Percentiles rank a stretch among this genome's conserved stretches.
Evolutionary conservation across 2,888 invertebrate species (phyloP).

Genomic region (Notodonta ziczac): DNA sequence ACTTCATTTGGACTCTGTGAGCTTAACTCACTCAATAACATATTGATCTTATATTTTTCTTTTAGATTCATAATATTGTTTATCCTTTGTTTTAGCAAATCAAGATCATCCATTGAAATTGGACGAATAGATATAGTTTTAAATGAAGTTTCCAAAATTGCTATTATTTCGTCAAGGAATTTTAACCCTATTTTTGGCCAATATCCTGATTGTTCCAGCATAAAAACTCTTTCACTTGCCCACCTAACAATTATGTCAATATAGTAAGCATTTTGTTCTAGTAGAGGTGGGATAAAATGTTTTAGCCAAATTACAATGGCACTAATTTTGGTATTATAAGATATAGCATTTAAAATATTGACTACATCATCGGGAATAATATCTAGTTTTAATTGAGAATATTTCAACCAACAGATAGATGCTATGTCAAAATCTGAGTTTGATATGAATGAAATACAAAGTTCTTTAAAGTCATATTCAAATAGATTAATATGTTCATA

Average conservation of each 20-base stretch:
- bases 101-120: constrained; percentile 74
- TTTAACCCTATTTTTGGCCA: constrained; percentile 82
- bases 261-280: constrained; percentile 74
- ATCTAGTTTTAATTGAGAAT: constrained; percentile 59
- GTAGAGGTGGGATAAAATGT: constrained; percentile 69
- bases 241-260: constrained; percentile 78
- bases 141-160: constrained; percentile 65
- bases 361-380: constrained; percentile 58
- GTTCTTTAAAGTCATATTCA: constrained; percentile 59
- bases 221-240: constrained; percentile 75
- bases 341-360: constrained; percentile 68
- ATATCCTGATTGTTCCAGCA: constrained; percentile 73
- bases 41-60: constrained; percentile 78
- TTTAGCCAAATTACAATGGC: constrained; percentile 75
- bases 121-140: constrained; percentile 70
- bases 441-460: constrained; percentile 66
- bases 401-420: constrained; percentile 78
- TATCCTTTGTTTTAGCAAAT: constrained; percentile 69
- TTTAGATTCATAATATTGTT: constrained; percentile 71
- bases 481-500: constrained; percentile 65
- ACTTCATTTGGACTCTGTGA: constrained; percentile 73
- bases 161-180: constrained; percentile 69
- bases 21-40: constrained; percentile 72
- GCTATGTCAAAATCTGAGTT: constrained; percentile 76
- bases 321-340: constrained; percentile 72